phyloP scores from a whole-genome alignment of 2,888 invertebrate genomes.

The Agrenia bidenticulata region DNA sequence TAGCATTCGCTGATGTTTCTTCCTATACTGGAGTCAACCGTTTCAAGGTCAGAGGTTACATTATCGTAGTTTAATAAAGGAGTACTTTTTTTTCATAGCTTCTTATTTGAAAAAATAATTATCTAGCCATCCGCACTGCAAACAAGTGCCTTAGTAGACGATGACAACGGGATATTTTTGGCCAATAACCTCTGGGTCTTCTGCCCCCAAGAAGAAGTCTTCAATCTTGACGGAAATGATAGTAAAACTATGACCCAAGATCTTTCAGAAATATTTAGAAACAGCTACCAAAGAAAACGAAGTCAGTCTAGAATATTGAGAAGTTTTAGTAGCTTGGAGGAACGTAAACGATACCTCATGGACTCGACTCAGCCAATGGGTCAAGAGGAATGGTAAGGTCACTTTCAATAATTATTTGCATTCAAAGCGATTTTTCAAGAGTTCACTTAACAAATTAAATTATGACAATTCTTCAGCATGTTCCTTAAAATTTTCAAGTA shows the following conservation, averaged over 20 bases:
- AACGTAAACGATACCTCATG: neutral
- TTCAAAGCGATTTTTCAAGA: too few relatives aligned
- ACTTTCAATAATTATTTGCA: neutral
- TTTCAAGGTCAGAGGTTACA: slow-evolving; percentile 31
- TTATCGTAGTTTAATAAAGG: too few relatives aligned
- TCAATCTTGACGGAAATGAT: neutral
- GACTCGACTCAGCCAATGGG: slow-evolving; percentile 5
- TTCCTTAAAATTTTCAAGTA: too few relatives aligned
- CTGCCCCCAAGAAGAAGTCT: slow-evolving; percentile 8
- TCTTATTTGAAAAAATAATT: slow-evolving; percentile 5
- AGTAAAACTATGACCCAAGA: slow-evolving; percentile 1
- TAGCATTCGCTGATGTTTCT: slow-evolving; percentile 22
- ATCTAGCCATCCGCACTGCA: slow-evolving; percentile 3
- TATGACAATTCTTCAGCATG: too few relatives aligned
- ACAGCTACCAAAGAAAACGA: neutral
- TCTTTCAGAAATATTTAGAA: neutral
- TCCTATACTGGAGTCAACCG: slow-evolving; percentile 26
- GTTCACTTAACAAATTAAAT: too few relatives aligned
- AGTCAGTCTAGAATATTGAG: neutral
- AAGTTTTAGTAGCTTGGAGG: neutral
- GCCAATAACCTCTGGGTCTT: neutral
- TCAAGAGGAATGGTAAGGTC: slow-evolving; percentile 1
- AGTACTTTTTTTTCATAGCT: too few relatives aligned
- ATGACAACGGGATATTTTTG: neutral
- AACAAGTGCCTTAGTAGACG: neutral